Conservation (phyloP, 2,113 vertebrate genomes). For the Orthonyx spaldingii region DNA sequence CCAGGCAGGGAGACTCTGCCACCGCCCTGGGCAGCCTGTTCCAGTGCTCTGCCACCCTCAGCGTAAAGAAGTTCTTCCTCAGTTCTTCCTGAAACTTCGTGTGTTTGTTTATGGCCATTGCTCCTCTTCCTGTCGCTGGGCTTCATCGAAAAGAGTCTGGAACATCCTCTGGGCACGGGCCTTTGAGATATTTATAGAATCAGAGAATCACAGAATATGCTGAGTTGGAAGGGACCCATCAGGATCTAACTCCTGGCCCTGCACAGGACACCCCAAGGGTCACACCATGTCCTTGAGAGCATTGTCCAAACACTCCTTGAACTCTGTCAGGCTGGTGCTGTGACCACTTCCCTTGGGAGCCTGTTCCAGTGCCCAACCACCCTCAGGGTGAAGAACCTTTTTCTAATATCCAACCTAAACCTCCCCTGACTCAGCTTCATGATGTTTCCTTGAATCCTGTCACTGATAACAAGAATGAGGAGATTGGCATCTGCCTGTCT, state of each 20-base stretch:
- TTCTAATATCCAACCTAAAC: neutral
- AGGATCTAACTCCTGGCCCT: neutral
- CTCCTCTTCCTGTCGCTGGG: no score
- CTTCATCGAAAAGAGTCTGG: neutral
- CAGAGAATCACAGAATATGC: neutral
- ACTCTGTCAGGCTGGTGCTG: neutral
- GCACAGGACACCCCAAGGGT: neutral
- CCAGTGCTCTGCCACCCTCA: no score
- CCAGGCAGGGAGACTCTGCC: neutral
- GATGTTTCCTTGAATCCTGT: neutral
- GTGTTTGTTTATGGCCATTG: neutral
- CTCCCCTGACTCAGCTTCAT: neutral
- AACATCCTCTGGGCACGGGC: neutral
- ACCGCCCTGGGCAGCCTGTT: neutral
- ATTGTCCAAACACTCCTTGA: neutral
- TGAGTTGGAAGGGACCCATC: neutral
- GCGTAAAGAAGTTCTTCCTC: neutral
- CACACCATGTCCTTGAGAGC: neutral
- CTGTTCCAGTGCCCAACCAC: neutral
- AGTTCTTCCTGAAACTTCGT: neutral
- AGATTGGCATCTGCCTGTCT: no score
- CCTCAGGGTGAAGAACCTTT: neutral
- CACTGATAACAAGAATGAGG: neutral
- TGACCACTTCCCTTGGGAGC: neutral
- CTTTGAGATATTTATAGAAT: neutral